These are phyloP conservation scores for Pavo muticus DNA, from an alignment of 2,113 vertebrate species.

Conservation along the genomic window DNA sequence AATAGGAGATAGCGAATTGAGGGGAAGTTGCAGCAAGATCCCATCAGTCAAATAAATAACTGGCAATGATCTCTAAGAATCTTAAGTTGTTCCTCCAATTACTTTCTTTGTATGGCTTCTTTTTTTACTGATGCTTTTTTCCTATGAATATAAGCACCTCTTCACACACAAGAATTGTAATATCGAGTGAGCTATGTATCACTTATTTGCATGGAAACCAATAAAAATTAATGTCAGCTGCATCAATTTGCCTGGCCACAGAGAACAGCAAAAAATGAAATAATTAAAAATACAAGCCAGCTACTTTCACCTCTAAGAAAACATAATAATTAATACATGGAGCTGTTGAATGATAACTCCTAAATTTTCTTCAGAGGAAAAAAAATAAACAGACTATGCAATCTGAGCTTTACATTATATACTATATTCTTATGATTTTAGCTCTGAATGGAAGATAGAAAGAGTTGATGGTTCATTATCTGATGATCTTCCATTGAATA, in stretches of 20 bases:
- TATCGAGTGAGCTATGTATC: not conserved
- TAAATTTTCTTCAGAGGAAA: constrained; percentile 32
- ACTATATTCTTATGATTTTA: not conserved
- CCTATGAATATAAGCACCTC: not conserved
- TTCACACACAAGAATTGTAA: not conserved
- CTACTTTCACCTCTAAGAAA: not conserved
- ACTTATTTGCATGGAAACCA: not conserved
- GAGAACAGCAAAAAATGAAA: not conserved
- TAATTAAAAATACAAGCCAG: not conserved
- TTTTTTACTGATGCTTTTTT: not conserved
- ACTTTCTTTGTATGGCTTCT: not conserved
- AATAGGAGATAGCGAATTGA: not conserved
- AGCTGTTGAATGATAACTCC: not conserved
- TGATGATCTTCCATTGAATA: not conserved
- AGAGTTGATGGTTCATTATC: not conserved
- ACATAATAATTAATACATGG: not conserved
- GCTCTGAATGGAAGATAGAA: not conserved
- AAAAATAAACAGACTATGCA: not conserved
- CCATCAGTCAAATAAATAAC: not conserved
- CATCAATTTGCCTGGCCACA: not conserved
- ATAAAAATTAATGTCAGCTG: not conserved
- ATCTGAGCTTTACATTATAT: not conserved
- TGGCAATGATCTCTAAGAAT: not conserved
- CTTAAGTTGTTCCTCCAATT: not conserved
- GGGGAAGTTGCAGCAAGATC: not conserved